These are phyloP conservation scores for Solenopsis invicta DNA, from an alignment of 1,140 invertebrate genomes.

Conservation along the genomic window DNA sequence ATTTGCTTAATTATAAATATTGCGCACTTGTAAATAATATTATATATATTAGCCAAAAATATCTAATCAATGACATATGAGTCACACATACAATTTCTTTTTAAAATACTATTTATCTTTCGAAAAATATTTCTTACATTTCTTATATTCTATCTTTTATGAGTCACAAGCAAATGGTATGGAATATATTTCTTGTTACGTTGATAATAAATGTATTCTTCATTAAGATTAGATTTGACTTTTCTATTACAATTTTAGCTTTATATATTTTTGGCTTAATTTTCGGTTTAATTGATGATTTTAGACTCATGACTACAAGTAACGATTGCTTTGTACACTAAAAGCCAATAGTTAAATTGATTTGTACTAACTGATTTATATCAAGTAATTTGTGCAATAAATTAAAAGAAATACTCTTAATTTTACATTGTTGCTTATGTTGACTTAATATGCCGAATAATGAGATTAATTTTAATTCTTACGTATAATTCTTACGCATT, in stretches of 20 bases:
- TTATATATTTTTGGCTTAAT: constrained; percentile 36
- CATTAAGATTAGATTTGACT: neutral
- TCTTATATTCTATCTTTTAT: neutral
- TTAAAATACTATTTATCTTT: neutral
- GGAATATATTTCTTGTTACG: neutral
- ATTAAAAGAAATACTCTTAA: neutral
- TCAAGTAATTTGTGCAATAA: neutral
- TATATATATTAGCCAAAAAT: constrained; percentile 34
- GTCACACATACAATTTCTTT: neutral
- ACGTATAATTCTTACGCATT: neutral
- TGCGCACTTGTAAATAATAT: constrained; percentile 79
- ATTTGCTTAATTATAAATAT: no score
- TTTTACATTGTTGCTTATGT: neutral
- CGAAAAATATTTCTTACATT: constrained; percentile 44
- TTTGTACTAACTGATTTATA: constrained; percentile 12
- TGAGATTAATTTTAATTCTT: constrained; percentile 45
- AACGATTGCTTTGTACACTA: neutral
- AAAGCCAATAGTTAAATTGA: neutral
- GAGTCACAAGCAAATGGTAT: neutral
- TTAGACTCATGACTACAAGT: constrained; percentile 36
- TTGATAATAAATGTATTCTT: constrained; percentile 14
- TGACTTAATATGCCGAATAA: neutral
- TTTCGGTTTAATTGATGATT: neutral
- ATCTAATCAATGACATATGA: constrained; percentile 25
- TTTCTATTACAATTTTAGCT: neutral